A percentile compares a stretch with the other conserved stretches of the same genome.
These are phyloP conservation scores for Diarsia dahlii DNA, from an alignment of 2,888 invertebrate genomes.

Conservation along the genomic window DNA sequence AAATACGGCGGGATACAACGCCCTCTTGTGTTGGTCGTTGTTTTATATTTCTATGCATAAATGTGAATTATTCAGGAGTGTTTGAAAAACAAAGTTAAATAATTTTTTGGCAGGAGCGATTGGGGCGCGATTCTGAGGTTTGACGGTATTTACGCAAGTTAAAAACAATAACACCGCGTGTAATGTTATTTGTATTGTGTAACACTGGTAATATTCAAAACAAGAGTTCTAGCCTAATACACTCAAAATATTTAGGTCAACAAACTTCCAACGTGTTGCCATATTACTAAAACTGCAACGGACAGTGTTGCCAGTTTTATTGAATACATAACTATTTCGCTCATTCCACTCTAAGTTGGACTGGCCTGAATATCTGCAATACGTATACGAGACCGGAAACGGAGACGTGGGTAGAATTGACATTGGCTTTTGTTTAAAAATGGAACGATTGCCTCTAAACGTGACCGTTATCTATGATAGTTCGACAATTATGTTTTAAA, in stretches of 20 bases:
- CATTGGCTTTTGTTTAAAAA: slow-evolving; percentile 59
- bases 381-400: slow-evolving; percentile 62
- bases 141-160: background rate
- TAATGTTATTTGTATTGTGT: slow-evolving; percentile 9
- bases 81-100: slow-evolving; percentile 10
- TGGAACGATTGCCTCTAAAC: slow-evolving; percentile 53
- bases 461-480: slow-evolving; percentile 34
- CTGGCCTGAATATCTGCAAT: slow-evolving; percentile 60
- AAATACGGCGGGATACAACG: slow-evolving; percentile 55
- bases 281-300: slow-evolving; percentile 26
- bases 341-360: slow-evolving; percentile 46
- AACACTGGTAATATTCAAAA: slow-evolving; percentile 31
- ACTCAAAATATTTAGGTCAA: slow-evolving; percentile 50
- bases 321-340: slow-evolving; percentile 55
- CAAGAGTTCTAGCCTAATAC: slow-evolving; percentile 39
- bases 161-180: background rate
- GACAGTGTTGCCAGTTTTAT: slow-evolving; percentile 48
- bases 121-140: background rate
- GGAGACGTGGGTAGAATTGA: slow-evolving; percentile 59
- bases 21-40: slow-evolving; percentile 36
- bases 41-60: slow-evolving; percentile 21
- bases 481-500: slow-evolving; percentile 27
- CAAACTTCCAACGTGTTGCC: slow-evolving; percentile 26
- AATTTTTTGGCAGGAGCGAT: slow-evolving; percentile 1
- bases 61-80: slow-evolving; percentile 4